These are phyloP conservation scores for Trinorchestia longiramus DNA, from an alignment of 1,140 invertebrate genomes.

Conservation along the genomic window DNA sequence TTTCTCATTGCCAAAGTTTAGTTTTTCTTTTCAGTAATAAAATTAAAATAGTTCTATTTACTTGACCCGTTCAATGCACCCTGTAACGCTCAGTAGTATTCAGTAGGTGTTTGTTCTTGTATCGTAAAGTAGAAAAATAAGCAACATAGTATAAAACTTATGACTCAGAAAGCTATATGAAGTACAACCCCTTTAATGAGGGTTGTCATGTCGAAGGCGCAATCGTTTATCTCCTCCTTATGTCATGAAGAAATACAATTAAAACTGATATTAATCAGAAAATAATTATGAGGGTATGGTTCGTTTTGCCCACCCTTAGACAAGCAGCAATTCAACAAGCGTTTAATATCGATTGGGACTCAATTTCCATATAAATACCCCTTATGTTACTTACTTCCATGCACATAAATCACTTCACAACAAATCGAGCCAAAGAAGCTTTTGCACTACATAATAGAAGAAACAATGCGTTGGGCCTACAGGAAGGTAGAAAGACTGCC, in stretches of 20 bases:
- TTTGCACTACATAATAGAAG: neutral
- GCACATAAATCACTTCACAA: neutral
- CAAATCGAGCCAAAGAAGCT: neutral
- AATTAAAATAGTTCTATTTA: neutral
- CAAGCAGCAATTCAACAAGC: neutral
- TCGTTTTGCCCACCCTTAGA: neutral
- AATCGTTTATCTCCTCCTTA: neutral
- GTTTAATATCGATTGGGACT: neutral
- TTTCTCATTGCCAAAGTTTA: too few relatives aligned
- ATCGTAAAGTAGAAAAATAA: neutral
- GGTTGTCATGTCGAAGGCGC: neutral
- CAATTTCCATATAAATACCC: neutral
- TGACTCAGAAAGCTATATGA: neutral
- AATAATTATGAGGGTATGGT: neutral
- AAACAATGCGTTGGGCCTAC: neutral
- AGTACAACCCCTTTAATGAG: neutral
- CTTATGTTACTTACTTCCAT: neutral
- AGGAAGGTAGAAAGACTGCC: neutral
- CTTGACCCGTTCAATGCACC: neutral
- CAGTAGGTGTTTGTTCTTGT: neutral
- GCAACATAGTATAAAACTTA: neutral
- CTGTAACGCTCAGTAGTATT: neutral
- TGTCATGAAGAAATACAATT: neutral
- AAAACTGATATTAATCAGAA: neutral
- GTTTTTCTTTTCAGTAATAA: too few relatives aligned